phyloP scores from a whole-genome alignment of 1,140 invertebrate species.

The Campoletis sonorensis region DNA sequence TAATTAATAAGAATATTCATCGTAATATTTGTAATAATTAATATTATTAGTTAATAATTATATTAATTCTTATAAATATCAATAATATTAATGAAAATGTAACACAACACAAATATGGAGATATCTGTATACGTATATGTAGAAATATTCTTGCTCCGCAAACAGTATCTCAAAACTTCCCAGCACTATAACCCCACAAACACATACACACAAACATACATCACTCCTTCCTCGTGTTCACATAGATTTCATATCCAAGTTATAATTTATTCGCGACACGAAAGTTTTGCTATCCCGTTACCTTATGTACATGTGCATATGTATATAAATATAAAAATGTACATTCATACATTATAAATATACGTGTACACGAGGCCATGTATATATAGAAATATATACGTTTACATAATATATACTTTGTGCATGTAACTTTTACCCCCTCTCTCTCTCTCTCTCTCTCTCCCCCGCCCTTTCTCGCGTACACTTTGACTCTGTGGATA shows the following conservation, averaged over 20 bases:
- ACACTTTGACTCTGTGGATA: neutral
- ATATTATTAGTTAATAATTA: too few species aligned
- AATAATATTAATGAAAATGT: too few species aligned
- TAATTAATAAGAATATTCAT: too few species aligned
- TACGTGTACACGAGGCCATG: neutral
- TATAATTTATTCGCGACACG: slow-evolving; percentile 42
- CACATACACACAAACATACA: neutral
- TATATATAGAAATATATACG: neutral
- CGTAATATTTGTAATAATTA: too few species aligned
- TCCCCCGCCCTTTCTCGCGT: neutral
- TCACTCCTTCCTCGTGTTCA: slow-evolving; percentile 12
- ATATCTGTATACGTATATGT: neutral
- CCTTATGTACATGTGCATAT: neutral
- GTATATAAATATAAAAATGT: slow-evolving; percentile 9
- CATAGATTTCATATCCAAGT: slow-evolving; percentile 40
- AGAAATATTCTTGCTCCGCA: slow-evolving; percentile 23
- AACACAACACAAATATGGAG: too few species aligned
- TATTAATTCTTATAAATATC: too few species aligned
- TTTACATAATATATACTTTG: too few species aligned
- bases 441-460: neutral
- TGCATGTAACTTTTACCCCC: neutral
- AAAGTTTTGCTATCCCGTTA: slow-evolving; percentile 33
- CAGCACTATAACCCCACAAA: neutral
- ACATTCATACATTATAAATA: neutral
- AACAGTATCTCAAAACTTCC: slow-evolving; percentile 32